Base-by-base conservation (phyloP, 2,888 invertebrate genomes). In the Psylliodes chrysocephalus region DNA sequence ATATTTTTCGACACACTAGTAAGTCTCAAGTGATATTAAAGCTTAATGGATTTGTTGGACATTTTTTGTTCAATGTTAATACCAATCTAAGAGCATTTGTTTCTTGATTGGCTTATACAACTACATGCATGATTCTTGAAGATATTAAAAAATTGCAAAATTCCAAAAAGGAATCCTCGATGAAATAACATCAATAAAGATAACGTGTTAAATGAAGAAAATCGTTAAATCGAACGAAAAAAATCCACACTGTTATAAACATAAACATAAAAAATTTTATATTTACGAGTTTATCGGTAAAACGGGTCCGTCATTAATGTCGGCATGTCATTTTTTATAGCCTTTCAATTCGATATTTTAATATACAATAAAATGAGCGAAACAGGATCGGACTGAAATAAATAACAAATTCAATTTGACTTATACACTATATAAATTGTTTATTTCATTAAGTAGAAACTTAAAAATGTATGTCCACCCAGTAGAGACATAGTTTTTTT, bases 301-400 rank as follows among this genome's bases (percentile, higher is more conserved):
- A 68, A 69, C 65, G 60, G 56, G 62, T 62, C 63, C 60, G 73
- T 71, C 71, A 71, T 79, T 78, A 79, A 79, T 57, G 79, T 78
- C 79, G 62, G 67, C 72, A 66, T 75, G 75, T 76, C 73, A 76
- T 78, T 78, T 78, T 78, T 77, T 75, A 76, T 73, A 73, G 75
- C 70, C 77, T 66, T 65, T 72, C 70, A 68, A 73, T 75, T 72
- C 76, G 76, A 79, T 80, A 79, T 78, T 79, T 81, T 79, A 79
- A 79, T 79, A 78, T 77, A 76, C 75, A 79, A 79, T 79, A 79
- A 79, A 78, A 78, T 76, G 72, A 76, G 18, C n/a, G 10, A 7
- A 30, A 8, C 59, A 59, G 59, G 15, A n/a, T 19, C 40, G 59
- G 18, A 59, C n/a, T 59, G 3, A 35, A 14, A 6, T 10, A 35